phyloP scores from a whole-genome alignment of 2,888 invertebrate genomes.

The Hyposoter didymator region DNA sequence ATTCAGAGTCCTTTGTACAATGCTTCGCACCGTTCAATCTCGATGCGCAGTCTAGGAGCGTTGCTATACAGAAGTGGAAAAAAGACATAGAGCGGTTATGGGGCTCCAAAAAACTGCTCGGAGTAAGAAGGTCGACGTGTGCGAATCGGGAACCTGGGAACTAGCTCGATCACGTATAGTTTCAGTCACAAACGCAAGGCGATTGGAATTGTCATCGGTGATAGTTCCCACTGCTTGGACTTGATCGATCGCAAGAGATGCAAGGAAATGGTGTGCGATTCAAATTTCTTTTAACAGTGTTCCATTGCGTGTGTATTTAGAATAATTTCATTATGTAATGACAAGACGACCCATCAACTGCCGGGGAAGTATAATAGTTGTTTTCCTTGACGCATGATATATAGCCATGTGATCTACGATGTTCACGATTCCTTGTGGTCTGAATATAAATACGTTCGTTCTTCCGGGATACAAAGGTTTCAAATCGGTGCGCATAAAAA shows the following conservation, averaged over 20 bases:
- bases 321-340: background rate
- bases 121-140: too few relatives aligned
- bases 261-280: background rate
- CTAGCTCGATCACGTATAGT: background rate
- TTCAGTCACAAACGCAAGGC: background rate
- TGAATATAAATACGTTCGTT: background rate
- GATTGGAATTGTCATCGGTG: background rate
- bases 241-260: background rate
- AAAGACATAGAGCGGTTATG: background rate
- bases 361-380: background rate
- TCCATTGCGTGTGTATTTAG: background rate
- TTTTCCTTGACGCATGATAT: background rate
- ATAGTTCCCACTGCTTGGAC: background rate
- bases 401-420: background rate
- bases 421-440: background rate
- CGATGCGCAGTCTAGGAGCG: background rate
- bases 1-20: background rate
- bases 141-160: too few relatives aligned
- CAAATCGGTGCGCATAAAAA: background rate
- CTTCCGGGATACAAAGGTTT: constrained; percentile 2
- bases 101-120: too few relatives aligned
- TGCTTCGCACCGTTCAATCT: background rate
- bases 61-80: background rate
- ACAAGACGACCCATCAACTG: background rate
- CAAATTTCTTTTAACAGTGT: background rate